Conservation (phyloP, 2,797 vertebrate genomes). For the Mormyrops boulengeri region DNA sequence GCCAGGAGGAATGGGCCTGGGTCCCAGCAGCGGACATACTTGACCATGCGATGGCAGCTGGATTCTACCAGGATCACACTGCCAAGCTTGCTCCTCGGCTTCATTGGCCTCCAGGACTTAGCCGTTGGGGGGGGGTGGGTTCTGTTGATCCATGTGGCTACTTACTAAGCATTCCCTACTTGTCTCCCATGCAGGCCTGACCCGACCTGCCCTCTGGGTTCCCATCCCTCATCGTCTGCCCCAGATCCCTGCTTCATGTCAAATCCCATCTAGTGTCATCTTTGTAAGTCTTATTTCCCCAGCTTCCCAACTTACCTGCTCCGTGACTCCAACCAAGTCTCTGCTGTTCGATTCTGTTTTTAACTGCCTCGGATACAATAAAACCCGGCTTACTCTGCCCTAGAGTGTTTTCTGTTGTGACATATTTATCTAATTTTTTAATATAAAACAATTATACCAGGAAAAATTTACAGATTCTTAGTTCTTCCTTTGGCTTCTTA, state of each 20-base stretch:
- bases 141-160: background rate
- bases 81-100: background rate
- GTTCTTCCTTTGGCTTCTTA: background rate
- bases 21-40: background rate
- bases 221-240: background rate
- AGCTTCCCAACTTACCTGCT: background rate
- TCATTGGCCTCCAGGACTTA: background rate
- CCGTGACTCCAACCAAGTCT: background rate
- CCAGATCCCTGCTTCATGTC: background rate
- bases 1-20: background rate
- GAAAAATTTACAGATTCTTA: background rate
- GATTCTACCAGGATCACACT: background rate
- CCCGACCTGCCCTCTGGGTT: background rate
- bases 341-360: background rate
- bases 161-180: background rate
- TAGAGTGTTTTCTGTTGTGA: background rate
- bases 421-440: background rate
- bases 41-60: background rate
- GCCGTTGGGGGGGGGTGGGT: background rate
- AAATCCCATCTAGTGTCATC: background rate
- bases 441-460: background rate
- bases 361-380: background rate
- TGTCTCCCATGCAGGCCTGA: background rate
- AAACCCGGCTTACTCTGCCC: background rate
- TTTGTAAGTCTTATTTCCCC: background rate